Base-by-base conservation (phyloP, 2,888 invertebrate species). In the Junonia oenone region DNA sequence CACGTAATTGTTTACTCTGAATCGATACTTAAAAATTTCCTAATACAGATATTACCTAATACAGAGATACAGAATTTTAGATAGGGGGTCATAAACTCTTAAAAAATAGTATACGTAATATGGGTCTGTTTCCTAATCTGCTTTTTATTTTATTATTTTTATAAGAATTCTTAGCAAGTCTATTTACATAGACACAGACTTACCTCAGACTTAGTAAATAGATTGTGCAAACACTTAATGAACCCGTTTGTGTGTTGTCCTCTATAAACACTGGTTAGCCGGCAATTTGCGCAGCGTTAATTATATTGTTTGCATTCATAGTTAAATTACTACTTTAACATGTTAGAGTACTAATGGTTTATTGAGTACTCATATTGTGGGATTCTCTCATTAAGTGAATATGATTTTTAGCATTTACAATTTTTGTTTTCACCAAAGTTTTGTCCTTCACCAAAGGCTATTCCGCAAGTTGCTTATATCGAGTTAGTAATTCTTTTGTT, bases 171-270 rank as follows among this genome's bases (percentile, higher is more conserved):
- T 19, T 1, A n/a, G n/a, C n/a, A n/a, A 17, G 19, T 19, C 5
- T 3, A 17, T 17, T 17, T 38, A 11, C 4, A 1, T 6, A 29
- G 9, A 19, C 5, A 19, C 6, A 11, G 5, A 19, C 19, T 19
- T 19, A 11, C 38, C n/a, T n/a, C 38, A 19, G 38, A 19, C 11
- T 17, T 43, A n/a, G 14, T 50, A 48, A 40, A 43, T 26, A 11
- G 35, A 37, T 45, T 26, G 15, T 33, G 9, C 19, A 31, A 49
- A 37, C 37, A 26, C 22, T 11, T n/a, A 37, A 49, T 37, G 27
- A 49, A 26, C 26, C 35, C 38, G 52, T 31, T 52, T 46, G 11
- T n/a, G n/a, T 19, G 38, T 37, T 52, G 45, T 46, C 14, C 46
- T 46, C 13, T 46, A 38, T 38, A 19, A 46, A 52, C 46, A 37